phyloP scores from a whole-genome alignment of 1,140 invertebrate species.

The Drosophila malerkotliana region DNA sequence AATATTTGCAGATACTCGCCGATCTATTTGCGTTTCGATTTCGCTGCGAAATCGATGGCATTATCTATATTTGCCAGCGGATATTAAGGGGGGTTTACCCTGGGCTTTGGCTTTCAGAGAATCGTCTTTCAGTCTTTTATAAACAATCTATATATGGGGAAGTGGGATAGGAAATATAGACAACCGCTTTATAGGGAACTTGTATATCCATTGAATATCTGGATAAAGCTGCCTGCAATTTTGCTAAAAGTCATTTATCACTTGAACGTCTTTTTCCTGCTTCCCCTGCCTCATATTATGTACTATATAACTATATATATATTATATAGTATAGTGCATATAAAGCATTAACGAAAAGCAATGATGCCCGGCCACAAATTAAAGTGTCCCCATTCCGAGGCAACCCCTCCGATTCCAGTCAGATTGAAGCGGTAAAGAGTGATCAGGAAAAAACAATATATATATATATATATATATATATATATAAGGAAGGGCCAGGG shows the following conservation, averaged over 20 bases:
- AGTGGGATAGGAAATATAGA: too few relatives aligned
- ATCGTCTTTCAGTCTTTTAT: neutral
- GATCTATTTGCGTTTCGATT: constrained; percentile 52
- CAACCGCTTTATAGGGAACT: too few relatives aligned
- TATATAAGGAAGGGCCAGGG: neutral
- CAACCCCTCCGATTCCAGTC: constrained; percentile 15
- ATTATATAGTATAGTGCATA: neutral
- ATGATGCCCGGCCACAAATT: constrained; percentile 9
- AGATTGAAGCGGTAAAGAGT: constrained; percentile 4
- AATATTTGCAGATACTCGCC: constrained; percentile 36
- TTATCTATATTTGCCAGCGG: constrained; percentile 19
- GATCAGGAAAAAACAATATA: neutral
- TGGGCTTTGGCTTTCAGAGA: neutral
- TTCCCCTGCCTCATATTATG: neutral
- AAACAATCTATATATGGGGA: neutral
- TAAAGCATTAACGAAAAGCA: constrained; percentile 1
- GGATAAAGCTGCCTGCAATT: neutral
- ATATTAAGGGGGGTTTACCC: neutral
- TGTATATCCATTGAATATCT: neutral
- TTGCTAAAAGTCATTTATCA: neutral
- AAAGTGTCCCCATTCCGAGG: constrained; percentile 38
- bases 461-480: neutral
- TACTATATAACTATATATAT: neutral
- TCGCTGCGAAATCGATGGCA: constrained; percentile 12
- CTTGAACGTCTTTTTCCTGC: neutral